Percentiles rank a stretch among this genome's conserved stretches.
These are phyloP conservation scores for Aramus guarauna DNA, from an alignment of 2,113 vertebrate species.

Conservation along the genomic window DNA sequence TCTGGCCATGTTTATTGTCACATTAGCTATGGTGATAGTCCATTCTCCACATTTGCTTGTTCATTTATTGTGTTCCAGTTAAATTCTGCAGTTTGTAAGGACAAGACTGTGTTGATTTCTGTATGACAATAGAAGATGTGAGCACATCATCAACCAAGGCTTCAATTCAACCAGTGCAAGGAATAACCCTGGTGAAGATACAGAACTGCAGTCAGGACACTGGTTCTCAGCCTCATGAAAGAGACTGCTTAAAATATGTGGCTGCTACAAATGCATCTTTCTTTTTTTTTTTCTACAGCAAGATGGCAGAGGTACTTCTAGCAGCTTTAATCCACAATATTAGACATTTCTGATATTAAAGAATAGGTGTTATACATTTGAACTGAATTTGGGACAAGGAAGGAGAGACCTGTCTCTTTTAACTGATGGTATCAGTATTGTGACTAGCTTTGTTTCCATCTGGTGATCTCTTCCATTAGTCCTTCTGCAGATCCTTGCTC, in stretches of 20 bases:
- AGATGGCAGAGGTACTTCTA: not conserved
- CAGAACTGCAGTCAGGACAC: accelerated
- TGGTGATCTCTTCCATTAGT: not conserved
- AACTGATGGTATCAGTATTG: not conserved
- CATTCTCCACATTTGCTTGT: not conserved
- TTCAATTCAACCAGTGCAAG: not conserved
- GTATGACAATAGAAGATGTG: not conserved
- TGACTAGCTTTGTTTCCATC: not conserved
- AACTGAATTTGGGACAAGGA: not conserved
- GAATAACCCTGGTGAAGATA: not conserved
- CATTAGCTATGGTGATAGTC: not conserved
- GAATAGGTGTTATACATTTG: not conserved
- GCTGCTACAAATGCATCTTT: not conserved
- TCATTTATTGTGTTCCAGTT: not conserved
- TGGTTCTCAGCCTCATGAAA: not conserved
- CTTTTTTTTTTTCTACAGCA: not conserved
- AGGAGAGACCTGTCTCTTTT: not conserved
- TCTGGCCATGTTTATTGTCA: not conserved
- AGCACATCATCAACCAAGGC: not conserved
- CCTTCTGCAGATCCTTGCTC: not conserved
- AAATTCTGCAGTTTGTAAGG: not conserved
- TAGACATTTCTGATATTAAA: not conserved
- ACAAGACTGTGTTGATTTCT: not conserved
- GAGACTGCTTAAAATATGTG: not conserved
- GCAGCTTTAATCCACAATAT: not conserved